Conservation (phyloP, 2,113 vertebrate genomes). For the Plestiodon gilberti region DNA sequence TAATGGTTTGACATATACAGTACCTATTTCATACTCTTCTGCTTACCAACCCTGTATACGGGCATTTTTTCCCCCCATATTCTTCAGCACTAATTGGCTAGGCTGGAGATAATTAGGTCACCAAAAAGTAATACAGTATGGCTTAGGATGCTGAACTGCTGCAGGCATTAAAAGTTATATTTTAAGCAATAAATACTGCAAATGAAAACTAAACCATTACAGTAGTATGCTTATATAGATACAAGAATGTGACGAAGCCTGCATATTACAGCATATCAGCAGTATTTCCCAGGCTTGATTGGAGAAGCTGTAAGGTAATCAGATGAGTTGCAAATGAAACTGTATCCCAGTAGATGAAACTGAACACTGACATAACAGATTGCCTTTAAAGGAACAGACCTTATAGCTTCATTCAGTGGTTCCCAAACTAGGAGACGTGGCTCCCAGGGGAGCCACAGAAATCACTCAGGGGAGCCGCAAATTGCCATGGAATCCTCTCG, state of each 20-base stretch:
- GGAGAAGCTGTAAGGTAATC: neutral
- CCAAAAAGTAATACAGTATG: neutral
- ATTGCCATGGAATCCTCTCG: too few relatives aligned
- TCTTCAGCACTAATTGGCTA: conserved; percentile 33
- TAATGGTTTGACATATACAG: neutral
- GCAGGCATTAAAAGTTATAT: neutral
- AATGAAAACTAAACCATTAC: neutral
- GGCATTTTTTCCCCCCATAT: neutral
- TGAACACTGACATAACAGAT: neutral
- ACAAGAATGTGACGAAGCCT: neutral
- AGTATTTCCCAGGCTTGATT: neutral
- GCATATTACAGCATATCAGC: neutral
- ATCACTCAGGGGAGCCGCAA: too few relatives aligned
- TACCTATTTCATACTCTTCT: neutral
- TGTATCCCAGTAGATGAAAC: neutral
- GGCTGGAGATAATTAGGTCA: neutral
- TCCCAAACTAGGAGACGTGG: too few relatives aligned
- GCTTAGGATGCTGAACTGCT: neutral
- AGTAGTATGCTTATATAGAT: neutral
- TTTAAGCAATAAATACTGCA: neutral
- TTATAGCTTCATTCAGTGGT: neutral
- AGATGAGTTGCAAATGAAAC: neutral
- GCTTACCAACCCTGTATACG: neutral
- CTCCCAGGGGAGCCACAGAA: too few relatives aligned
- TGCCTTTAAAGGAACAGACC: neutral